A percentile compares a stretch with the other conserved stretches of the same genome.
These are phyloP conservation scores for Silurus glanis DNA, from an alignment of 2,113 vertebrate species.

Conservation along the genomic window DNA sequence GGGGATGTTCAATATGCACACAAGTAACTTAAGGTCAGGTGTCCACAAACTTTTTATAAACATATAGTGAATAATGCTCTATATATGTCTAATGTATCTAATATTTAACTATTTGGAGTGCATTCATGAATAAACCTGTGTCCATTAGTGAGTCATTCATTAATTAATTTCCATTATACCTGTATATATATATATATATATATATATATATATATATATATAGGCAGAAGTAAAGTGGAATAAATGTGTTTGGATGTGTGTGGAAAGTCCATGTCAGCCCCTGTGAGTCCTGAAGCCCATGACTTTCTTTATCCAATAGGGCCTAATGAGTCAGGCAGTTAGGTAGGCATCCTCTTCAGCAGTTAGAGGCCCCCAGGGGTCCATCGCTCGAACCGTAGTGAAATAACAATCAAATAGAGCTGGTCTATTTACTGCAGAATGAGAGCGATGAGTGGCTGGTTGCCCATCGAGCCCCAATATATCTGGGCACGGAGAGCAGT, in stretches of 20 bases:
- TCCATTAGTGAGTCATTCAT: not conserved
- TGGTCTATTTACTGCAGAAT: slow-evolving; percentile 87
- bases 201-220: no score
- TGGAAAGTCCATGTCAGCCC: slow-evolving; percentile 54
- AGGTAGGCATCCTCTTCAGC: slow-evolving; percentile 58
- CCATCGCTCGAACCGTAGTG: slow-evolving; percentile 41
- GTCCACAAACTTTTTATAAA: no score
- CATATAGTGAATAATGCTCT: not conserved
- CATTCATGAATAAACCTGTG: not conserved
- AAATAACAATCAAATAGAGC: slow-evolving; percentile 91
- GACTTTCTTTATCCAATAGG: slow-evolving; percentile 91
- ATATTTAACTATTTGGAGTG: not conserved
- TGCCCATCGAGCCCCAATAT: slow-evolving; percentile 92
- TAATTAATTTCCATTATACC: not conserved
- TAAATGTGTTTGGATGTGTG: not conserved
- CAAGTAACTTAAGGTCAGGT: no score
- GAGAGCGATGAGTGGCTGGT: slow-evolving; percentile 87
- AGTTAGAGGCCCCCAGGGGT: slow-evolving; percentile 26
- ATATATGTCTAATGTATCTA: not conserved
- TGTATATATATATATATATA: no score
- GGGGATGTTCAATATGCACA: no score
- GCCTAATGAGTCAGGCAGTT: slow-evolving; percentile 83
- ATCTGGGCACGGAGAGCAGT: slow-evolving; percentile 88
- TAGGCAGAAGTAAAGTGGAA: not conserved
- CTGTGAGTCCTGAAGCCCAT: slow-evolving; percentile 75